Base-by-base conservation (phyloP, 2,113 vertebrate genomes). In the Ictalurus furcatus region DNA sequence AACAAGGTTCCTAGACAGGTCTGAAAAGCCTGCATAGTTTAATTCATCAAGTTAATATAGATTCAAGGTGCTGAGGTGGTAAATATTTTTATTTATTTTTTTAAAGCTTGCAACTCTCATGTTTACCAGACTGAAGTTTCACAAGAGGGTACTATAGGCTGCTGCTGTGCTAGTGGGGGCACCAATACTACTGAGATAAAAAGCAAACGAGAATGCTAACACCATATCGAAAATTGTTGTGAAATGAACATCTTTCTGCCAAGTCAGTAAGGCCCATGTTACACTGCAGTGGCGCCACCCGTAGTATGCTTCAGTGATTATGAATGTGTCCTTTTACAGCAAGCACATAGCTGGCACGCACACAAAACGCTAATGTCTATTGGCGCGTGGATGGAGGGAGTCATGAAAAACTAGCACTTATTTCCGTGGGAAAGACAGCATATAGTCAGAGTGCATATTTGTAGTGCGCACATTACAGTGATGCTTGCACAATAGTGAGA, bases 301-400 rank as follows among this genome's bases (percentile, higher is more conserved):
- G 8, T 25, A 25, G 73, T 76, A 25, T 0, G 14, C 21, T 76
- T 48, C 37, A 25, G 8, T 44, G 73, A 30, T 25, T 48, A 48
- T 76, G 73, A 76, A 48, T 76, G 73, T 48, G 40, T 3, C 9
- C 40, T 44, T 44, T 44, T 73, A 73, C 69, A 37, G 69, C 1
- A 48, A 21, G 21, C 40, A 25, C 37, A 48, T 1, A 37, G 21
- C 25, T 76, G 37, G 25, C 37, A 48, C 13, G 25, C 44, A 28
- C 13, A 28, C 21, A 79, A 23, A 28, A 52, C n/a, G 44, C 76
- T 52, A 17, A n/a, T 52, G 52, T 79, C 28, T 28, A 52, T 28
- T 52, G 12, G 0, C 0, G 0, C 1, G 1, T 52, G 44, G 1
- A 28, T 52, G 12, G 11, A 25, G n/a, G 44, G 2, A 79, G 23